Evolutionary conservation across 2,888 invertebrate species (phyloP).

Genomic region (Xylocampa areola): DNA sequence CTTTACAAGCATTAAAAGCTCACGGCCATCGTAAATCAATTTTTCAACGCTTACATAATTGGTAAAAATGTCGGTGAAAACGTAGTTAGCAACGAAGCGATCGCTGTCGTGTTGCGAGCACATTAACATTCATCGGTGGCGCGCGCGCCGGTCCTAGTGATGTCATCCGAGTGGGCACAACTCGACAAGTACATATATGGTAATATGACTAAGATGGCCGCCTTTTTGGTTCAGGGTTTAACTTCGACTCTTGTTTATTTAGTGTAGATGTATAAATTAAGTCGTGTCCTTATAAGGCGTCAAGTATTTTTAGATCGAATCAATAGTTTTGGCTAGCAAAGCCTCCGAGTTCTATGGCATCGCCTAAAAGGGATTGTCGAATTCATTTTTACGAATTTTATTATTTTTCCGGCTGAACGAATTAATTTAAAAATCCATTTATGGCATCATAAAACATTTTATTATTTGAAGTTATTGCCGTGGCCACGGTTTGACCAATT

Average conservation of each 20-base stretch:
- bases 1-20: conserved; percentile 34
- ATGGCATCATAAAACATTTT: conserved; percentile 16
- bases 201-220: conserved; percentile 82
- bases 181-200: conserved; percentile 79
- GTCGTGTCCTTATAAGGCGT: conserved; percentile 43
- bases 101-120: conserved; percentile 69
- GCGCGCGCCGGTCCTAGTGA: conserved; percentile 73
- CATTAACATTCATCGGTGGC: conserved; percentile 81
- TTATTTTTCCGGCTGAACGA: conserved; percentile 15
- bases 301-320: conserved; percentile 48
- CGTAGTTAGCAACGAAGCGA: conserved; percentile 66
- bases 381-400: conserved; percentile 27
- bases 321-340: conserved; percentile 38
- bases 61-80: conserved; percentile 48
- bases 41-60: conserved; percentile 65
- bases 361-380: conserved; percentile 22
- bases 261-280: conserved; percentile 56
- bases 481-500: conserved; percentile 2
- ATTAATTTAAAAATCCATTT: conserved; percentile 17
- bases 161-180: conserved; percentile 77
- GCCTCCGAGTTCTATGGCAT: conserved; percentile 35
- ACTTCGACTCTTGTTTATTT: conserved; percentile 65
- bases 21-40: conserved; percentile 41
- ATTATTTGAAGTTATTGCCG: conserved; percentile 17
- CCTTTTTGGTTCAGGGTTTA: conserved; percentile 77